These are phyloP conservation scores for Tipula helvola DNA, from an alignment of 2,888 invertebrate species.

Conservation along the genomic window DNA sequence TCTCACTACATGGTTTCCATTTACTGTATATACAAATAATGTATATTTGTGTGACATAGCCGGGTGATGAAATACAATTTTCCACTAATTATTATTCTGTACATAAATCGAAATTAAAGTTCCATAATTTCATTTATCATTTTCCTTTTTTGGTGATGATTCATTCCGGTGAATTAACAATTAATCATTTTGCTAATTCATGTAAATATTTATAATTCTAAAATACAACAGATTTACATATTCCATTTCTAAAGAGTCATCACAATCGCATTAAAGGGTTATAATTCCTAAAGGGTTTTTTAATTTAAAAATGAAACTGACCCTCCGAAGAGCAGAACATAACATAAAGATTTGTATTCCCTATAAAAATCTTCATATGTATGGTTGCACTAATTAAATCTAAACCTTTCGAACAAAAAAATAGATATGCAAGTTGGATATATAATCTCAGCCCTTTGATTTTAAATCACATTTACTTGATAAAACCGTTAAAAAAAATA, in stretches of 20 bases:
- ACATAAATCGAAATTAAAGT: background rate
- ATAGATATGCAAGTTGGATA: background rate
- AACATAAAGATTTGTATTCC: background rate
- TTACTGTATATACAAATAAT: no score
- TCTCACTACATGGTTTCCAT: no score
- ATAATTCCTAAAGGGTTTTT: background rate
- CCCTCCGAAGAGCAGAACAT: background rate
- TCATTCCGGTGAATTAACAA: background rate
- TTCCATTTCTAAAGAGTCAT: background rate
- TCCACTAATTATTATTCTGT: background rate
- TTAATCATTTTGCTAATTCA: slow-evolving; percentile 1
- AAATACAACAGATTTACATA: background rate
- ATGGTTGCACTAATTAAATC: background rate
- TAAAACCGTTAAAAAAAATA: background rate
- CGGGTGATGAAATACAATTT: background rate
- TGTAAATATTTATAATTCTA: background rate
- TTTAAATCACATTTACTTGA: background rate
- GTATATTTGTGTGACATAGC: background rate
- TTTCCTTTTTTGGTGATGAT: background rate
- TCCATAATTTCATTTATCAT: background rate
- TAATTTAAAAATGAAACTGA: background rate
- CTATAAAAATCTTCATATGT: background rate
- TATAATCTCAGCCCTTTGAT: background rate
- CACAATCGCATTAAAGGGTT: background rate
- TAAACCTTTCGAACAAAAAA: background rate